Conservation (phyloP, 1,140 invertebrate species). For the Ladona fulva region DNA sequence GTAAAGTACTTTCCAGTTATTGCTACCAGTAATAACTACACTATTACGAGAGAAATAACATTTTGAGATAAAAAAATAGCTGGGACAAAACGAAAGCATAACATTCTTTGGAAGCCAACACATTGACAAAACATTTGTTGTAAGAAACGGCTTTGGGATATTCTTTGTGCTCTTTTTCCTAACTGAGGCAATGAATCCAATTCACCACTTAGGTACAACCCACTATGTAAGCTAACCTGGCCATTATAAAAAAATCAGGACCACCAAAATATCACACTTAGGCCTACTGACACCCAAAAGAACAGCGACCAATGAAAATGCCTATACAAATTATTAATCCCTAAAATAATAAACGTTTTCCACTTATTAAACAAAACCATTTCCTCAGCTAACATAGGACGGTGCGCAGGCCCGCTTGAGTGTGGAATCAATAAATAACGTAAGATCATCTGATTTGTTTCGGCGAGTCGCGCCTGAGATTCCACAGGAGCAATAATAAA, state of each 20-base stretch:
- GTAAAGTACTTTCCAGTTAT: neutral
- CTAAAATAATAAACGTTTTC: neutral
- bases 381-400: neutral
- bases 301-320: neutral
- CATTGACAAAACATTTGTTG: neutral
- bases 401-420: too few species aligned
- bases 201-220: neutral
- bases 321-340: neutral
- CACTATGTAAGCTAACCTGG: neutral
- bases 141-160: neutral
- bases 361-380: neutral
- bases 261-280: neutral
- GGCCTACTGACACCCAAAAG: neutral
- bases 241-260: neutral
- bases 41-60: neutral
- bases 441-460: too few species aligned
- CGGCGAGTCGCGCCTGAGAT: too few species aligned
- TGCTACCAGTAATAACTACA: neutral
- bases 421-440: too few species aligned
- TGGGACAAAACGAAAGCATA: neutral
- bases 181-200: neutral
- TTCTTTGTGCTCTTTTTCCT: neutral
- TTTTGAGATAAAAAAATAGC: neutral
- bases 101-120: neutral
- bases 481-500: too few species aligned